Evolutionary conservation across 2,888 invertebrate species (phyloP).

Genomic region (Drosophila antonietae): DNA sequence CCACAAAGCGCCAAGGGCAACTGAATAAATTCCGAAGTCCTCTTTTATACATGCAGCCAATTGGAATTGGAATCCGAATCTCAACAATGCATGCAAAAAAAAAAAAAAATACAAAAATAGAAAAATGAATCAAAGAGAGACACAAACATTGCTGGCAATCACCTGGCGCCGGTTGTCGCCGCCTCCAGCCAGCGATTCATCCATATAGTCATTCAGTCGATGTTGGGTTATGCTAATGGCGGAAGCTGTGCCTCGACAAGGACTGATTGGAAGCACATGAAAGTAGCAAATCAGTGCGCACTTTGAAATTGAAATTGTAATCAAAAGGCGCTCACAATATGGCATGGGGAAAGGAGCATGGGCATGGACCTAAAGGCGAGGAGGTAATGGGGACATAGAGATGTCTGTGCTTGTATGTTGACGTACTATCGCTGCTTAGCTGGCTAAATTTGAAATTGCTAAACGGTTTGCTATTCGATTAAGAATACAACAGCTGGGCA

Average conservation of each 20-base stretch:
- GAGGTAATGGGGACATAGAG: slow-evolving; percentile 1
- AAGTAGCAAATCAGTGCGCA: slow-evolving; percentile 64
- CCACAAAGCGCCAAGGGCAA: slow-evolving; percentile 19
- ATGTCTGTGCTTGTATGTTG: slow-evolving; percentile 13
- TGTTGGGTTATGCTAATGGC: slow-evolving; percentile 71
- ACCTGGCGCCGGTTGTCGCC: slow-evolving; percentile 58
- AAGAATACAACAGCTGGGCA: slow-evolving; percentile 55
- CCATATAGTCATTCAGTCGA: slow-evolving; percentile 14
- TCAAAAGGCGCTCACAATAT: slow-evolving; percentile 55
- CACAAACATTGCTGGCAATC: slow-evolving; percentile 65
- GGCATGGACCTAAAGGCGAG: neutral
- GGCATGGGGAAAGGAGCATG: slow-evolving; percentile 2
- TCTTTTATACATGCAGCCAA: slow-evolving; percentile 43
- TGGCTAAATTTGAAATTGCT: slow-evolving; percentile 71
- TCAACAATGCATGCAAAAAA: slow-evolving; percentile 51
- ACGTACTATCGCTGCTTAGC: slow-evolving; percentile 61
- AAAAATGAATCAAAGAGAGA: slow-evolving; percentile 34
- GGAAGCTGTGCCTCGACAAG: slow-evolving; percentile 52
- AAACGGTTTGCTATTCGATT: slow-evolving; percentile 76
- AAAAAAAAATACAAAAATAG: slow-evolving; percentile 12
- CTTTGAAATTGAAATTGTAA: slow-evolving; percentile 75
- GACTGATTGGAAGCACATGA: slow-evolving; percentile 71
- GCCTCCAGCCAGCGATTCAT: slow-evolving; percentile 29
- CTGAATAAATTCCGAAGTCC: slow-evolving; percentile 12
- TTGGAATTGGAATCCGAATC: slow-evolving; percentile 45